Evolutionary conservation across 2,888 invertebrate genomes (phyloP).

Genomic region (Eupelmus urozonus): DNA sequence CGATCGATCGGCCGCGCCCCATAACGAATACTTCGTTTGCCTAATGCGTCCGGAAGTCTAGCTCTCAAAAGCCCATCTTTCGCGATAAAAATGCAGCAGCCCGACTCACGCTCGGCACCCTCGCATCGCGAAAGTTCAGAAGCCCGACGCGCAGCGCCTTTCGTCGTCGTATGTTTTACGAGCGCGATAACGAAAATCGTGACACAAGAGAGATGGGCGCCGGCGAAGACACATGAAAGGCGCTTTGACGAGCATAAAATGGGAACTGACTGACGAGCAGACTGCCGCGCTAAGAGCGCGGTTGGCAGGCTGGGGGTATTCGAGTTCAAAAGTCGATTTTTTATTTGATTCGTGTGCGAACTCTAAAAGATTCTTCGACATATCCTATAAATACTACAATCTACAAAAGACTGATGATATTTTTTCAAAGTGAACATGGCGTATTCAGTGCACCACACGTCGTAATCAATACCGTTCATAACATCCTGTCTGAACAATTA

Average conservation of each 20-base stretch:
- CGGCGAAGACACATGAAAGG: neutral
- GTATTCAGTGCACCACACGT: no score
- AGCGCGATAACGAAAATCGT: conserved; percentile 39
- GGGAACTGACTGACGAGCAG: neutral
- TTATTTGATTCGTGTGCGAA: no score
- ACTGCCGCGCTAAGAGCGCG: no score
- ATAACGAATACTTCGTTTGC: conserved; percentile 27
- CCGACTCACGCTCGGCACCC: neutral
- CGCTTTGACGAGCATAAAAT: conserved; percentile 32
- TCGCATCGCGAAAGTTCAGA: conserved; percentile 28
- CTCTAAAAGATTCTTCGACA: no score
- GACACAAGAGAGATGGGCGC: neutral
- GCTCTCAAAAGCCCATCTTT: conserved; percentile 33
- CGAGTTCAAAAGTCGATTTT: no score
- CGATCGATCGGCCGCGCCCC: conserved; percentile 2
- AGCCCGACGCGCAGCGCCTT: neutral
- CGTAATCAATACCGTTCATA: no score
- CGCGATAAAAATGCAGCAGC: conserved; percentile 47
- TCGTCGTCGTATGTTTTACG: conserved; percentile 16
- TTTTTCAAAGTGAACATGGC: no score
- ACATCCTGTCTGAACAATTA: no score
- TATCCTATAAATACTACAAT: no score
- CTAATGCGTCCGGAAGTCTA: conserved; percentile 35
- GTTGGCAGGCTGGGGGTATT: no score
- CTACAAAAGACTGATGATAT: no score